Conservation (phyloP, 2,797 vertebrate genomes). For the Epinephelus awoara region DNA sequence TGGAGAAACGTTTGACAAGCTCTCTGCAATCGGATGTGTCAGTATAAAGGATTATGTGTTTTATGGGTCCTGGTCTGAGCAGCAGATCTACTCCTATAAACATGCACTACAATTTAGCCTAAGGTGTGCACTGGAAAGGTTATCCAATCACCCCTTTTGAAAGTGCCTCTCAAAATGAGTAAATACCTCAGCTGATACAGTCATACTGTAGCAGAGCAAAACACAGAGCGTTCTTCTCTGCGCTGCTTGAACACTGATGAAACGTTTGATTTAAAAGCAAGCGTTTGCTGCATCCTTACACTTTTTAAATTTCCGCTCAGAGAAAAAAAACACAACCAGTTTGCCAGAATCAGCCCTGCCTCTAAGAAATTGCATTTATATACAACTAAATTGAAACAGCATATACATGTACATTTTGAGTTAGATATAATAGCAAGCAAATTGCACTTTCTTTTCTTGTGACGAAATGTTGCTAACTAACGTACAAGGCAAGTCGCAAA, state of each 20-base stretch:
- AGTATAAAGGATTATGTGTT: conserved; percentile 85
- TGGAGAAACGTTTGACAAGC: conserved; percentile 79
- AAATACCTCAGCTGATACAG: conserved; percentile 57
- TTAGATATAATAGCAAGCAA: no score
- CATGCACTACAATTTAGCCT: conserved; percentile 79
- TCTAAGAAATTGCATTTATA: no score
- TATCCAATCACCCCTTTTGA: conserved; percentile 78
- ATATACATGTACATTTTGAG: no score
- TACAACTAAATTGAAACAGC: no score
- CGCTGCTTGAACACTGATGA: conserved; percentile 29
- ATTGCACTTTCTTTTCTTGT: no score
- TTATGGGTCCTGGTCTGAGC: conserved; percentile 75
- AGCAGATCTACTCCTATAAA: conserved; percentile 81
- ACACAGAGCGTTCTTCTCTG: conserved; percentile 22
- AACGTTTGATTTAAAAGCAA: conserved; percentile 34
- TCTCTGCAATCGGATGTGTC: conserved; percentile 80
- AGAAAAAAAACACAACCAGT: background rate
- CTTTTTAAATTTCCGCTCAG: conserved; percentile 11
- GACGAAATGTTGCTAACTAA: no score
- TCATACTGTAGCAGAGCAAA: conserved; percentile 18
- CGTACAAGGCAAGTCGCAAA: no score
- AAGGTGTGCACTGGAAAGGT: conserved; percentile 78
- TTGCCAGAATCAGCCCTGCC: no score
- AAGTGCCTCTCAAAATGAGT: conserved; percentile 78
- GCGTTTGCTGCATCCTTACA: conserved; percentile 8